Evolutionary conservation across 2,888 invertebrate species (phyloP).

Genomic region (Aelia acuminata): DNA sequence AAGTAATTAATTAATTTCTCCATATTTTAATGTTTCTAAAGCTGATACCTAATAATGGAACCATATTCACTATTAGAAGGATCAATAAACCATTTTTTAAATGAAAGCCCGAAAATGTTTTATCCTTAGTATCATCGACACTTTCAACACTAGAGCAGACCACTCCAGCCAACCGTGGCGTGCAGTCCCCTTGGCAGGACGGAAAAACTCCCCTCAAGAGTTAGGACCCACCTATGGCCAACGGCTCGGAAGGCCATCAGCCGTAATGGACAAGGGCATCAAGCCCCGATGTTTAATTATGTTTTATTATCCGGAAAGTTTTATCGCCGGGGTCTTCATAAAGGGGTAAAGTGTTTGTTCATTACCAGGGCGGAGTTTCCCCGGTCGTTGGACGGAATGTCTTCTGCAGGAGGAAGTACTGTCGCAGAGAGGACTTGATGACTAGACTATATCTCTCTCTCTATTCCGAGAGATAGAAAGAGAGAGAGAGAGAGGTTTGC

Average conservation of each 20-base stretch:
- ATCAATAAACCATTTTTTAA: too few relatives aligned
- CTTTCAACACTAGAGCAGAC: not conserved
- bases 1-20: too few relatives aligned
- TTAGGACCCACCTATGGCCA: constrained; percentile 24
- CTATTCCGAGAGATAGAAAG: too few relatives aligned
- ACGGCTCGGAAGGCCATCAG: constrained; percentile 44
- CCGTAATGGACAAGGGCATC: constrained; percentile 40
- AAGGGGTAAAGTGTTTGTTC: constrained; percentile 31
- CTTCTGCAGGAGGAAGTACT: not conserved
- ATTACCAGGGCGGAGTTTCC: constrained; percentile 9
- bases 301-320: constrained; percentile 50
- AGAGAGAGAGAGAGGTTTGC: not conserved
- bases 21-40: too few relatives aligned
- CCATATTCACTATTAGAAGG: too few relatives aligned
- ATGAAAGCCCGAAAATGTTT: too few relatives aligned
- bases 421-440: not conserved
- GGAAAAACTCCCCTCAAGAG: not conserved
- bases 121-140: not conserved
- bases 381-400: constrained; percentile 2
- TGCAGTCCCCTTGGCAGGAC: not conserved
- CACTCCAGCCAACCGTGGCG: not conserved
- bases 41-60: too few relatives aligned
- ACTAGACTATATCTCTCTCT: not conserved
- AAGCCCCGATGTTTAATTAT: constrained; percentile 36
- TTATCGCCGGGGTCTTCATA: constrained; percentile 27